phyloP scores from a whole-genome alignment of 2,888 invertebrate genomes.

The Agrotis exclamationis region DNA sequence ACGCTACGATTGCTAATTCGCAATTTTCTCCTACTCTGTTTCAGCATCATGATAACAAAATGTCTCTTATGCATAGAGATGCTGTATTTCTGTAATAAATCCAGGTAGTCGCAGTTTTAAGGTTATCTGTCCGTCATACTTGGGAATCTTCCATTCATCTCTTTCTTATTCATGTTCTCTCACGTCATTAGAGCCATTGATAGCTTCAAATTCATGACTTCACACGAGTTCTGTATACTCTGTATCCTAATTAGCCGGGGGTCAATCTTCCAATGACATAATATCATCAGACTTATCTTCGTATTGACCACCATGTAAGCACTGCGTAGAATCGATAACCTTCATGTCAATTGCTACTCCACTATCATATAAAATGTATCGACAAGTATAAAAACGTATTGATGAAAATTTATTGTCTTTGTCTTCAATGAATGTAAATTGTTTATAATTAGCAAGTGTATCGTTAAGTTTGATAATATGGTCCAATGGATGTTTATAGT shows the following conservation, averaged over 20 bases:
- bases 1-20: too few relatives aligned
- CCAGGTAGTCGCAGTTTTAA: too few relatives aligned
- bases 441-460: slow-evolving; percentile 29
- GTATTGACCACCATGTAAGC: slow-evolving; percentile 23
- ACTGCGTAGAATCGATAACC: slow-evolving; percentile 33
- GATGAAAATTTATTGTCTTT: slow-evolving; percentile 31
- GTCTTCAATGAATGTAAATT: slow-evolving; percentile 53
- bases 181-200: background rate
- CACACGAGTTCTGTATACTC: background rate
- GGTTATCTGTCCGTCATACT: too few relatives aligned
- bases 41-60: too few relatives aligned
- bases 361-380: slow-evolving; percentile 26
- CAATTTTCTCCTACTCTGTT: too few relatives aligned
- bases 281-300: slow-evolving; percentile 18
- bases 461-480: slow-evolving; percentile 33
- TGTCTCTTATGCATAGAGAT: too few relatives aligned
- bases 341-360: slow-evolving; percentile 18
- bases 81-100: too few relatives aligned
- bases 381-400: slow-evolving; percentile 21
- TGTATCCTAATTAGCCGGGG: slow-evolving; percentile 5
- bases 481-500: background rate
- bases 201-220: background rate
- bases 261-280: slow-evolving; percentile 14
- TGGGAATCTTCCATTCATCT: too few relatives aligned
- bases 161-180: background rate